phyloP scores from a whole-genome alignment of 1,140 invertebrate species.

The Trachelipus rathkii region DNA sequence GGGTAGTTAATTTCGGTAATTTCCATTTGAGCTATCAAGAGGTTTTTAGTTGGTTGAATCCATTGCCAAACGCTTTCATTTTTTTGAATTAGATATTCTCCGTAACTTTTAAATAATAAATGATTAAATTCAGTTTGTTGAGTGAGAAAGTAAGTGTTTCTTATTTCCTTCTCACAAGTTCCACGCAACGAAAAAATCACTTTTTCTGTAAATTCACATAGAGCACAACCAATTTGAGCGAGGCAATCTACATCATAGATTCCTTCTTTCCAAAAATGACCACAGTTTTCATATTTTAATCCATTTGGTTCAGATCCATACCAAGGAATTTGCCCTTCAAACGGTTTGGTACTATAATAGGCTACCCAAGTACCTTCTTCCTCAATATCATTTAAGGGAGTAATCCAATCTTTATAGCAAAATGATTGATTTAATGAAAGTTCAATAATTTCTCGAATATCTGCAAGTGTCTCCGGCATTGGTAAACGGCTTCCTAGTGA shows the following conservation, averaged over 20 bases:
- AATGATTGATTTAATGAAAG: too few relatives aligned
- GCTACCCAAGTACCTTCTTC: conserved; percentile 27
- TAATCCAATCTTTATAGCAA: too few relatives aligned
- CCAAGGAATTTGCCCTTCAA: not conserved
- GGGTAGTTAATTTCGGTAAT: conserved; percentile 12
- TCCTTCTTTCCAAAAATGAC: not conserved
- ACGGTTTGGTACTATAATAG: conserved; percentile 14
- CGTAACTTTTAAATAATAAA: conserved; percentile 22
- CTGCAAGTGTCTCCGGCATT: too few relatives aligned
- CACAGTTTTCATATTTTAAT: conserved; percentile 17
- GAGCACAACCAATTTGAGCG: not conserved
- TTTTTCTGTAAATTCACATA: conserved; percentile 1
- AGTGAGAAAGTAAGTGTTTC: conserved; percentile 12
- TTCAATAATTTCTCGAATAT: too few relatives aligned
- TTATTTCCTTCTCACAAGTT: conserved; percentile 17
- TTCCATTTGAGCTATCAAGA: conserved; percentile 7
- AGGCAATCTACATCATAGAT: conserved; percentile 13
- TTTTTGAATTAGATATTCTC: conserved; percentile 4
- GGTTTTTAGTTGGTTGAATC: not conserved
- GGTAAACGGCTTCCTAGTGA: too few relatives aligned
- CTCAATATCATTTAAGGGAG: conserved; percentile 20
- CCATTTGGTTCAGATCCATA: conserved; percentile 12
- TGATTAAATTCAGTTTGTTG: conserved; percentile 8
- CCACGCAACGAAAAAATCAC: conserved; percentile 7
- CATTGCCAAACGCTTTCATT: not conserved